Evolutionary conservation across 1,140 invertebrate genomes (phyloP), one percentile per base, ranked within the genome.

Genomic region (Heliconius hewitsoni): DNA sequence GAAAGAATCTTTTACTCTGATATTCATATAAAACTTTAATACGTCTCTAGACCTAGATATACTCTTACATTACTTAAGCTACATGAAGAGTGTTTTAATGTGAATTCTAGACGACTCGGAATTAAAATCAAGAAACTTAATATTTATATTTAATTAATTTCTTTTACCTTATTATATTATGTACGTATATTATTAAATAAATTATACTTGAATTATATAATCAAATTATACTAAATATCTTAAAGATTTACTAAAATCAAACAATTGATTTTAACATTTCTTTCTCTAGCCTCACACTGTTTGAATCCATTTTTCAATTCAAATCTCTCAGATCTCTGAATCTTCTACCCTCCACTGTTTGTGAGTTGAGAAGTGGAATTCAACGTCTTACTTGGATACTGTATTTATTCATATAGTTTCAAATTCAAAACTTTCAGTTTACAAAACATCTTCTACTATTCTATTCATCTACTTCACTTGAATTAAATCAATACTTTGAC

Each of bases 401-500:
- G 0, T 46, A 46, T 42, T 9, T 46, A 46, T 46, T 46, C 3
- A 6, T 6, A 37, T 37, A 6, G 34, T 8, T 6, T 16, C 13
- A 37, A 37, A 46, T 46, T 16, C 13, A 13, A 46, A 16, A 16
- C 16, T 46, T 11, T 4, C 42, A 42, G 11, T 3, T 42, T 23
- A 11, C n/a, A 9, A 60, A 60, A 23, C 8, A 23, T 27, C n/a
- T 1, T 23, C 23, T 23, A 23, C 23, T 23, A 23, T 23, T 23
- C 23, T 23, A 23, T 23, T 23, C 0, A 23, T 19, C 55, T 60
- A 23, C n/a, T 60, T 23, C 57, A 60, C 11, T 79, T 79, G 77
- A 79, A 78, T 82, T 79, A 78, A 57, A 70, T 27, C 73, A 74
- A 78, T 77, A 73, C 52, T 82, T 82, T 82, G 27, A 82, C 70